Evolutionary conservation across 1,140 invertebrate genomes (phyloP).

Genomic region (Lithobius niger): DNA sequence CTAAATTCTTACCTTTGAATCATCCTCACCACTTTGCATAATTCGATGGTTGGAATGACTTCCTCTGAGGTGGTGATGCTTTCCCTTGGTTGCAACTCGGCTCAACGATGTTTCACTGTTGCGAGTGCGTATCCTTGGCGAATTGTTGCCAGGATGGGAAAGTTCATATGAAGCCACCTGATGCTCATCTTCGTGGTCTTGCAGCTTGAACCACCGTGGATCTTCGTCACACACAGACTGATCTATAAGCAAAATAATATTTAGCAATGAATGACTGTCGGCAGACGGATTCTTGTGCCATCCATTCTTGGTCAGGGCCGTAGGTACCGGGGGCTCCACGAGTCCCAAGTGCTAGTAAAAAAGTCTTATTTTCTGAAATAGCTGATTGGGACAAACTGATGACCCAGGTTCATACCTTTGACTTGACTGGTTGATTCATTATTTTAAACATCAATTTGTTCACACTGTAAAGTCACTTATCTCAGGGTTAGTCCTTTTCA

Average conservation of each 20-base stretch:
- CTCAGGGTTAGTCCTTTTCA: no score
- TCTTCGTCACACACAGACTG: conserved; percentile 37
- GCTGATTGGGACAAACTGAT: background rate
- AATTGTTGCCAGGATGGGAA: background rate
- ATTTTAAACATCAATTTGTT: no score
- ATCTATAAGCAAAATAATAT: conserved; percentile 27
- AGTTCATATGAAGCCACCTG: background rate
- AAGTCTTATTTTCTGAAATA: background rate
- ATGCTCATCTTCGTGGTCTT: conserved; percentile 23
- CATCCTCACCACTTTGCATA: background rate
- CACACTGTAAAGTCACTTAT: no score
- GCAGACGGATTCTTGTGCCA: background rate
- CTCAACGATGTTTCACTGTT: conserved; percentile 7
- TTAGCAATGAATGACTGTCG: background rate
- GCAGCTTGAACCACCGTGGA: conserved; percentile 40
- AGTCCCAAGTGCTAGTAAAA: background rate
- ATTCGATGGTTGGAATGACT: conserved; percentile 4
- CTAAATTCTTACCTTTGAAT: background rate
- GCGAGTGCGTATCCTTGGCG: background rate
- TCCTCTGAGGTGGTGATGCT: background rate
- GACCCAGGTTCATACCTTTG: background rate
- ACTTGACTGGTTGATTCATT: background rate
- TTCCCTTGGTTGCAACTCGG: background rate
- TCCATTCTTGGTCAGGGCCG: background rate
- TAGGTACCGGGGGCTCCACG: background rate